Evolutionary conservation across 92 coral and sea anemone species (phyloP), one percentile per base, ranked within the genome.

Genomic region (Galaxea fascicularis): DNA sequence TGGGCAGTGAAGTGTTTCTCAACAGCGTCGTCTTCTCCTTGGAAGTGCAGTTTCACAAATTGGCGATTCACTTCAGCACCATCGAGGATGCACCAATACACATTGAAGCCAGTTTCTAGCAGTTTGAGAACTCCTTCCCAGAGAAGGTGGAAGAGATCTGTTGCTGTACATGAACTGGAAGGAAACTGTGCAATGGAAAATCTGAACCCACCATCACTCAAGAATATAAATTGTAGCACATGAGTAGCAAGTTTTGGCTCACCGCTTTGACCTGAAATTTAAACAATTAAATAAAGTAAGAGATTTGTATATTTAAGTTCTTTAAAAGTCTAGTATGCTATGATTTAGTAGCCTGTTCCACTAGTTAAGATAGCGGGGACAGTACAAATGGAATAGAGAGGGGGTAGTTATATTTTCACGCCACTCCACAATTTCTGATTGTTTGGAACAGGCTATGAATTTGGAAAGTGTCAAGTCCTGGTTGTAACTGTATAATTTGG

Each of bases 111-210:
- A 20, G 81, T 78, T 51, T 89, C 82, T 22, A 77, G 66, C 92
- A 89, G 83, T 47, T 66, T 89, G 45, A 47, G 22, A 18, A 89
- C 92, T 45, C 88, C 92, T 65, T 89, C 88, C 92, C 85, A 89
- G 70, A 77, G 78, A 14, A 83, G 10, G 56, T 68, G 72, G 46
- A 63, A 72, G 0, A 84, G 80, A 4, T 81, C 60, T 51, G 86
- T 73, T 4, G 86, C 60, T 4, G 89, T 58, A 57, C 92, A 89
- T 9, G 72, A 65, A 67, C 68, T 15, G 9, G 85, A 82, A 0
- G 89, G 85, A 53, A 89, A 89, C 71, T 89, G 92, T 3, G 92
- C 88, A 5, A 89, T 68, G 24, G 92, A 85, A 25, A 89, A 89
- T 22, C 89, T 30, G 66, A 89, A 83, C 6, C 92, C 92, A 39